These are phyloP conservation scores for Cotesia vestalis DNA, from an alignment of 1,140 invertebrate species.

Conservation along the genomic window DNA sequence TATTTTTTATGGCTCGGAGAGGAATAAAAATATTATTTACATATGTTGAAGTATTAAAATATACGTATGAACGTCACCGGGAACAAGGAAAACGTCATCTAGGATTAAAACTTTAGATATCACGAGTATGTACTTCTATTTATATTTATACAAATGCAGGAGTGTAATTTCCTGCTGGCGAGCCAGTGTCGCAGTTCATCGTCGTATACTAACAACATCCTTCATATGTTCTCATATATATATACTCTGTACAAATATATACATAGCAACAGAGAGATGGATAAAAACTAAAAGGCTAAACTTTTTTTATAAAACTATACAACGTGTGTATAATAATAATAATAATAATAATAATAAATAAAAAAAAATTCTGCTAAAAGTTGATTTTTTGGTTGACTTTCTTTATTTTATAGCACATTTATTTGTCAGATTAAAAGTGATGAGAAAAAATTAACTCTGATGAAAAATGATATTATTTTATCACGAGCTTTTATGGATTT, in stretches of 20 bases:
- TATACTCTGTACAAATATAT: too few relatives aligned
- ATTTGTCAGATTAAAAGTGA: slow-evolving; percentile 3
- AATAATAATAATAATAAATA: background rate
- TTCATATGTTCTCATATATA: background rate
- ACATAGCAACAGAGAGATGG: too few relatives aligned
- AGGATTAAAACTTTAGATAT: slow-evolving; percentile 28
- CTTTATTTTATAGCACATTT: background rate
- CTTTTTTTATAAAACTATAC: background rate
- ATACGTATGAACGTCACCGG: slow-evolving; percentile 10
- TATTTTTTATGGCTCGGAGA: background rate
- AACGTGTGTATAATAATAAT: too few relatives aligned
- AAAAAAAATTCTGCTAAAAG: too few relatives aligned
- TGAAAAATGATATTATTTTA: background rate
- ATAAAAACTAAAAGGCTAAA: background rate
- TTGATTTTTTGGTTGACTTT: background rate
- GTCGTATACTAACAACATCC: slow-evolving; percentile 10
- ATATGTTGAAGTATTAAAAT: background rate
- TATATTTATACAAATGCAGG: too few relatives aligned
- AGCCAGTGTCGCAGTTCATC: slow-evolving; percentile 14
- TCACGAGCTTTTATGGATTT: background rate
- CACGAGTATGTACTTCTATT: background rate
- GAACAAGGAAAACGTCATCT: slow-evolving; percentile 19
- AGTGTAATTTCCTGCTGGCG: slow-evolving; percentile 29
- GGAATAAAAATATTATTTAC: slow-evolving; percentile 2
- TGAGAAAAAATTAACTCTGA: background rate